These are phyloP conservation scores for Fragum fragum DNA, from an alignment of 2,888 invertebrate genomes.

Conservation along the genomic window DNA sequence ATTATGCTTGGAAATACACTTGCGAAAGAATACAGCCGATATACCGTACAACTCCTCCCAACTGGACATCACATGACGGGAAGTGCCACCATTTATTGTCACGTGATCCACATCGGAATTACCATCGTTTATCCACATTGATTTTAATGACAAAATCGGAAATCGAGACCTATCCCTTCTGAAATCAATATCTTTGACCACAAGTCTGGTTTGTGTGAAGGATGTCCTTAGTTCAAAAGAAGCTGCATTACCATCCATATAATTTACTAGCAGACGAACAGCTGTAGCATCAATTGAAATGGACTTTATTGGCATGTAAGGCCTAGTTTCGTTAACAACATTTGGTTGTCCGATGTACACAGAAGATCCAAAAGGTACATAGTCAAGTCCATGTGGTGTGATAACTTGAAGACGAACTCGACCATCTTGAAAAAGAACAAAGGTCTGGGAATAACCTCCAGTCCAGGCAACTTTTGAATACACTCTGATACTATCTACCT, in stretches of 20 bases:
- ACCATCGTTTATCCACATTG: constrained; percentile 76
- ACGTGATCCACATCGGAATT: constrained; percentile 73
- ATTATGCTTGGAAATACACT: constrained; percentile 73
- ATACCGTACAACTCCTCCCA: constrained; percentile 69
- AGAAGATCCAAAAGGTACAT: constrained; percentile 74
- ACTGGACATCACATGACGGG: constrained; percentile 60
- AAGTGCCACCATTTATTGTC: constrained; percentile 66
- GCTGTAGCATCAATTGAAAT: constrained; percentile 59
- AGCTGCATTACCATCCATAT: constrained; percentile 61
- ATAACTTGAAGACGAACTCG: constrained; percentile 64
- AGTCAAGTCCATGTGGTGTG: constrained; percentile 69
- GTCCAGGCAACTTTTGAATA: constrained; percentile 69
- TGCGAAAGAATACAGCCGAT: constrained; percentile 71
- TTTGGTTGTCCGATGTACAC: constrained; percentile 69
- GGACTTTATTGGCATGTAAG: constrained; percentile 62
- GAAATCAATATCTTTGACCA: constrained; percentile 56
- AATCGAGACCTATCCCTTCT: constrained; percentile 36
- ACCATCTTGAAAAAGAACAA: constrained; percentile 73
- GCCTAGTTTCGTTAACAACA: constrained; percentile 39
- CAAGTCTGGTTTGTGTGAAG: constrained; percentile 49
- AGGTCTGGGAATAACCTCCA: constrained; percentile 67
- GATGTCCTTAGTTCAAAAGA: constrained; percentile 46
- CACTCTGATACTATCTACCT: constrained; percentile 64
- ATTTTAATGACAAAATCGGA: constrained; percentile 70
- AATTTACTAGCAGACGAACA: constrained; percentile 45